These are phyloP conservation scores for Periphyllus acericola DNA, from an alignment of 2,888 invertebrate species.

Conservation along the genomic window DNA sequence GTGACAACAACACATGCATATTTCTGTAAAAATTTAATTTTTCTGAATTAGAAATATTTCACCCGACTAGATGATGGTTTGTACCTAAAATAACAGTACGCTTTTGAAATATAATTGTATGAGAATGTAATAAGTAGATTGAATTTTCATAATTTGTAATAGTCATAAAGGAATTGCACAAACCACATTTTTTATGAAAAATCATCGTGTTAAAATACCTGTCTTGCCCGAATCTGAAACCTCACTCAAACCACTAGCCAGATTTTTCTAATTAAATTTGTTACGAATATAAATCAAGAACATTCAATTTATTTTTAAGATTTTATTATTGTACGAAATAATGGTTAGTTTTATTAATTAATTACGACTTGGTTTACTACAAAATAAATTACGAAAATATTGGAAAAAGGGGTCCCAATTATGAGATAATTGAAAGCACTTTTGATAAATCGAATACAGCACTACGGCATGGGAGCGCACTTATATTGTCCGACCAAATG, in stretches of 20 bases:
- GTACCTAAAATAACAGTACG: too few relatives aligned
- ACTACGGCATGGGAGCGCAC: background rate
- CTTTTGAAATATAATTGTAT: too few relatives aligned
- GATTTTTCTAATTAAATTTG: background rate
- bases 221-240: background rate
- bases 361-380: background rate
- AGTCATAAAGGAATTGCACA: too few relatives aligned
- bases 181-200: too few relatives aligned
- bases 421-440: slow-evolving; percentile 15
- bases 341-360: background rate
- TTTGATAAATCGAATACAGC: background rate
- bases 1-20: too few relatives aligned
- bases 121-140: too few relatives aligned
- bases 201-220: background rate
- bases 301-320: background rate
- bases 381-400: background rate
- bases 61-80: too few relatives aligned
- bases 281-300: background rate
- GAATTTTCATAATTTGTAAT: too few relatives aligned
- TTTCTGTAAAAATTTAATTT: too few relatives aligned
- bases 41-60: too few relatives aligned
- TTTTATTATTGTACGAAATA: background rate
- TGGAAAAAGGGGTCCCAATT: background rate
- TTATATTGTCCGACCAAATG: too few relatives aligned
- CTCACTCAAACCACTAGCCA: too few relatives aligned